A percentile compares a stretch with the other conserved stretches of the same genome.
Evolutionary conservation across 2,888 invertebrate genomes (phyloP).

Genomic region (Drosophila merina): DNA sequence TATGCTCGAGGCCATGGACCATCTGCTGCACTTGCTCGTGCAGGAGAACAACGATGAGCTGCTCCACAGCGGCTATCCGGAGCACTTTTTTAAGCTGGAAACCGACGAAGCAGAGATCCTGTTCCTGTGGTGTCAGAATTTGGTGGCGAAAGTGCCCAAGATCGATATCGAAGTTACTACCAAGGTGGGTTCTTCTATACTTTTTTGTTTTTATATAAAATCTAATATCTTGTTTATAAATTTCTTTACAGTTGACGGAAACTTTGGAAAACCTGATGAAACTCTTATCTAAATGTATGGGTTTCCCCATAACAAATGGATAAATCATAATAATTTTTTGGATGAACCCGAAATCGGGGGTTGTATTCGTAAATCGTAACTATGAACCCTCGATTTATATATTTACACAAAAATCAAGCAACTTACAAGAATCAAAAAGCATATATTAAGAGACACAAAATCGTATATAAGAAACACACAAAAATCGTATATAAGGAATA

Average conservation of each 20-base stretch:
- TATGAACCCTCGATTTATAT: no score
- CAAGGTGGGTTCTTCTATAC: background rate
- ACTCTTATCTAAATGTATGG: no score
- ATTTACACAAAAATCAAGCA: no score
- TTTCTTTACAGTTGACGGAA: background rate
- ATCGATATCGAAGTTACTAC: background rate
- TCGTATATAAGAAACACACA: no score
- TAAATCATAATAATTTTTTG: no score
- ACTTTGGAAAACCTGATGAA: background rate
- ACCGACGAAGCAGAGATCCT: conserved; percentile 6
- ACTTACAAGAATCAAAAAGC: no score
- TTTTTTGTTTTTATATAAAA: no score
- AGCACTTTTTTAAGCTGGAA: conserved; percentile 33
- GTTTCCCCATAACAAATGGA: no score
- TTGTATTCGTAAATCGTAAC: no score
- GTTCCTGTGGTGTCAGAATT: conserved; percentile 11
- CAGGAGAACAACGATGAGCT: conserved; percentile 6
- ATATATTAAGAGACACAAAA: no score
- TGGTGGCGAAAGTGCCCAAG: background rate
- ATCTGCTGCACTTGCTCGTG: conserved; percentile 9
- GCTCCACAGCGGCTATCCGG: conserved; percentile 22
- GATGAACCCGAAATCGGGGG: no score
- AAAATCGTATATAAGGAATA: no score
- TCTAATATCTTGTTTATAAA: background rate
- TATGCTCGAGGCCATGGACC: conserved; percentile 7